Evolutionary conservation across 2,113 vertebrate genomes (phyloP).

Genomic region (Glaucidium brasilianum): DNA sequence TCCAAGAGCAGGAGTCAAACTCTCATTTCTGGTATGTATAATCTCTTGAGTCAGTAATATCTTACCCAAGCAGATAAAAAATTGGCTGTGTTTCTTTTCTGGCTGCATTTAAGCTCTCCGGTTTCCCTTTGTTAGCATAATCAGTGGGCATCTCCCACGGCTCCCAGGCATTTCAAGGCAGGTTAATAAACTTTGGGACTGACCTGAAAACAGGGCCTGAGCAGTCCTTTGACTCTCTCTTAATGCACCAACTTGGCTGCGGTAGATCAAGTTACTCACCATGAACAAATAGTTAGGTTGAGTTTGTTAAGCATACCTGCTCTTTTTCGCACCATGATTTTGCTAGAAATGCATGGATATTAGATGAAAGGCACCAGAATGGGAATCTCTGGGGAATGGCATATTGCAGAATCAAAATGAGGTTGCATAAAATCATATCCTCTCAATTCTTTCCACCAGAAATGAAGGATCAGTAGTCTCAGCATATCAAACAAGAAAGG

Average conservation of each 20-base stretch:
- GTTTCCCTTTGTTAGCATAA: neutral
- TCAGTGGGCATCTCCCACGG: neutral
- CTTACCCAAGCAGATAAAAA: neutral
- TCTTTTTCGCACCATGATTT: neutral
- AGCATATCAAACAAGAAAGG: neutral
- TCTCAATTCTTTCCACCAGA: neutral
- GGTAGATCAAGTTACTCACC: neutral
- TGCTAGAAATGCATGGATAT: neutral
- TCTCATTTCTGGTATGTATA: neutral
- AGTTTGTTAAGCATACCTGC: neutral
- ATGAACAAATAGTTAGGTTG: neutral
- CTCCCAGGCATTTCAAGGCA: neutral
- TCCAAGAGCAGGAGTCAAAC: neutral
- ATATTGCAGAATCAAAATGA: neutral
- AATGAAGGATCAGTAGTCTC: neutral
- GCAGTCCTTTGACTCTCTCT: neutral
- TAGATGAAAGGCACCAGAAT: neutral
- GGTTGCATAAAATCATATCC: neutral
- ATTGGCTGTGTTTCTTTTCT: neutral
- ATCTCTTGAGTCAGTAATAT: neutral
- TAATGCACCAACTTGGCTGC: neutral
- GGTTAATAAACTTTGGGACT: neutral
- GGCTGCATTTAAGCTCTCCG: neutral
- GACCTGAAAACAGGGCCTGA: neutral
- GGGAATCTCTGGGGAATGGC: neutral